These are phyloP conservation scores for Rhingia campestris DNA, from an alignment of 2,888 invertebrate genomes.

Conservation along the genomic window DNA sequence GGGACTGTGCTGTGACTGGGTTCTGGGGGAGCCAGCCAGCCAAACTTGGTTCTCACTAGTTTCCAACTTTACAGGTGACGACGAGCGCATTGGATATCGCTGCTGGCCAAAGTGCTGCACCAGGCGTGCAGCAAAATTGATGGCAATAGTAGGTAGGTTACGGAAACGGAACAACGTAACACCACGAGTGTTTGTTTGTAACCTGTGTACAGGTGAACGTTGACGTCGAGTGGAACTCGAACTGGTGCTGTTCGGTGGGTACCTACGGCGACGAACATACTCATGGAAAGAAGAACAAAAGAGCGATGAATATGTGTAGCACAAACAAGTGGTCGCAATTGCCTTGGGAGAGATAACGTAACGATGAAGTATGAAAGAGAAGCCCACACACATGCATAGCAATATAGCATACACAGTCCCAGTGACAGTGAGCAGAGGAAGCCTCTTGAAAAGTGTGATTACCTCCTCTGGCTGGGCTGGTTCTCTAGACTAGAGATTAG, in stretches of 20 bases:
- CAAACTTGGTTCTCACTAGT: slow-evolving; percentile 4
- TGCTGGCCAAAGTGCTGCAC: slow-evolving; percentile 28
- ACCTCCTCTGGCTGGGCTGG: too few species aligned
- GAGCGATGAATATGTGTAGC: not conserved
- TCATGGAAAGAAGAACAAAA: slow-evolving; percentile 1
- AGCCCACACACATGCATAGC: not conserved
- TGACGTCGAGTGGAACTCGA: too few species aligned
- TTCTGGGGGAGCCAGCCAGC: too few species aligned
- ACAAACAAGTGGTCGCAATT: slow-evolving; percentile 11
- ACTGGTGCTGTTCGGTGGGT: too few species aligned
- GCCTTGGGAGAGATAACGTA: not conserved
- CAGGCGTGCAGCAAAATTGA: slow-evolving; percentile 38
- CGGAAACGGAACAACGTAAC: not conserved
- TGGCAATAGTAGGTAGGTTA: not conserved
- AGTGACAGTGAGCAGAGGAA: too few species aligned
- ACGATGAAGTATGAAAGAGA: slow-evolving; percentile 9
- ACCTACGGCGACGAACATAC: not conserved
- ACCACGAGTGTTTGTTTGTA: not conserved
- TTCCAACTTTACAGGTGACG: too few species aligned
- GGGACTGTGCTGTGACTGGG: too few species aligned
- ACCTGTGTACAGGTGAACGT: slow-evolving; percentile 19
- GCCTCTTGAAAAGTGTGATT: too few species aligned
- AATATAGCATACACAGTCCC: too few species aligned
- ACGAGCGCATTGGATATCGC: slow-evolving; percentile 27
- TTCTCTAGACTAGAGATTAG: slow-evolving; percentile 20